Conservation (phyloP, 2,888 invertebrate species). For the Thymelicus lineola region DNA sequence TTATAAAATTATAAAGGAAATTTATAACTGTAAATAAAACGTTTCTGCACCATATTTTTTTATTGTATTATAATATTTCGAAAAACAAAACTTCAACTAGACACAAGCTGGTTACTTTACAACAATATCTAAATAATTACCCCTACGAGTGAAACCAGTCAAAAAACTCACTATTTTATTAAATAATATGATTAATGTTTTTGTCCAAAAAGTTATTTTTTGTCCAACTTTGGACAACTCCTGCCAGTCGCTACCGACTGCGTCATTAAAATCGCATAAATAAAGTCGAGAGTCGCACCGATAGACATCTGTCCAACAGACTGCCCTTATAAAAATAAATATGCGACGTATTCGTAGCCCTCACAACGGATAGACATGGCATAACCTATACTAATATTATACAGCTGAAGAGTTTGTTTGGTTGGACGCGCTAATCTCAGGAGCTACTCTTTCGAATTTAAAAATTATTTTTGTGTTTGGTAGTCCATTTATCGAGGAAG, state of each 20-base stretch:
- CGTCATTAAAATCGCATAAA: slow-evolving; percentile 81
- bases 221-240: slow-evolving; percentile 10
- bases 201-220: slow-evolving; percentile 24
- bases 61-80: too few relatives aligned
- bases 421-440: too few relatives aligned
- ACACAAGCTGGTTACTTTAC: too few relatives aligned
- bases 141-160: slow-evolving; percentile 8
- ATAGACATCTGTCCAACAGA: slow-evolving; percentile 73
- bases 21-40: too few relatives aligned
- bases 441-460: too few relatives aligned
- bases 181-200: slow-evolving; percentile 35
- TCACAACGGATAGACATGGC: slow-evolving; percentile 28
- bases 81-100: too few relatives aligned
- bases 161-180: slow-evolving; percentile 27
- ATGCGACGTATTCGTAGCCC: slow-evolving; percentile 10
- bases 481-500: too few relatives aligned
- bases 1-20: too few relatives aligned
- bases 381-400: neutral
- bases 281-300: slow-evolving; percentile 58
- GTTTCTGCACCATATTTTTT: too few relatives aligned
- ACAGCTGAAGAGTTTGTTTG: too few relatives aligned
- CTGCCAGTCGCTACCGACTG: slow-evolving; percentile 32
- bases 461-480: too few relatives aligned
- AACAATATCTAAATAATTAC: slow-evolving; percentile 4
- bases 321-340: slow-evolving; percentile 50